These are phyloP conservation scores for Andrena fulva DNA, from an alignment of 2,888 invertebrate species.

Conservation along the genomic window DNA sequence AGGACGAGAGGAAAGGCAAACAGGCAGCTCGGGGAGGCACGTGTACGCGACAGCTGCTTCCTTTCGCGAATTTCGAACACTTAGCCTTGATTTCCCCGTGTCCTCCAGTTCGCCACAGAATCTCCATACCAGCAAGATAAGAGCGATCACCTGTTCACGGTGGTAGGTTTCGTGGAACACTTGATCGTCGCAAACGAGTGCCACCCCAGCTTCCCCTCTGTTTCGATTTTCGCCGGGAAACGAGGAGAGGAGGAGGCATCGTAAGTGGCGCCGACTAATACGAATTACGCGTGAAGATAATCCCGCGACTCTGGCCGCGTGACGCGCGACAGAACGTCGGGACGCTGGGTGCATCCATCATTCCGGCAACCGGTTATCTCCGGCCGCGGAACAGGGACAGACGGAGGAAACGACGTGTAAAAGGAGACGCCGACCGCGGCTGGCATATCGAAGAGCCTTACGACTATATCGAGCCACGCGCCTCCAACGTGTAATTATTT, in stretches of 20 bases:
- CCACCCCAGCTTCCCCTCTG: too few species aligned
- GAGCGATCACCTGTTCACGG: too few species aligned
- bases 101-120: too few species aligned
- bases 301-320: conserved; percentile 77
- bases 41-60: conserved; percentile 24
- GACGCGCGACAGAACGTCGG: conserved; percentile 80
- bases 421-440: conserved; percentile 17
- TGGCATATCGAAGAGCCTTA: conserved; percentile 28
- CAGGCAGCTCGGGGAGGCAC: not conserved
- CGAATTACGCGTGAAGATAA: conserved; percentile 78
- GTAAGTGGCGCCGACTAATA: conserved; percentile 51
- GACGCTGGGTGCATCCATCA: conserved; percentile 79
- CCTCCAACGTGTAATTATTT: conserved; percentile 49
- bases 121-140: too few species aligned
- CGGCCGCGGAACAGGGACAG: conserved; percentile 32
- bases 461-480: conserved; percentile 55
- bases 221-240: too few species aligned
- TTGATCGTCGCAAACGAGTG: too few species aligned
- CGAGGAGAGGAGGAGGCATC: conserved; percentile 31
- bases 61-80: not conserved
- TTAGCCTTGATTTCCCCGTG: too few species aligned
- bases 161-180: too few species aligned
- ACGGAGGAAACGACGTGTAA: conserved; percentile 48
- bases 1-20: conserved; percentile 4
- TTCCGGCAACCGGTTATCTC: conserved; percentile 76